Evolutionary conservation across 2,797 vertebrate species (phyloP).

Genomic region (Choloepus didactylus): DNA sequence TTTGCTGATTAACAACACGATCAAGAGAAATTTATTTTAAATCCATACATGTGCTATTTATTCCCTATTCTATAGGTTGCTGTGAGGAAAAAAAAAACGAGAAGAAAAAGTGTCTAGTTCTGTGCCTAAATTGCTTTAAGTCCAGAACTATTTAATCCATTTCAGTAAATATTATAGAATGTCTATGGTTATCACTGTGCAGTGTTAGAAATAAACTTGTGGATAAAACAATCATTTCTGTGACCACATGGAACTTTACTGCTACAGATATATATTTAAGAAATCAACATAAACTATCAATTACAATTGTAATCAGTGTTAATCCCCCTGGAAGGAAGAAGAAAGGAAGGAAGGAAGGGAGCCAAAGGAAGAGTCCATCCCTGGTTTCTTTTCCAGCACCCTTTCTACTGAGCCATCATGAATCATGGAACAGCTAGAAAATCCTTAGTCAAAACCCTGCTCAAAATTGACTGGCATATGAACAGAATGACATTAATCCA

Average conservation of each 20-base stretch:
- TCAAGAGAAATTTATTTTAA: neutral
- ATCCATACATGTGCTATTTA: neutral
- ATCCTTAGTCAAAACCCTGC: neutral
- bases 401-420: neutral
- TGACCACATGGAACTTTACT: neutral
- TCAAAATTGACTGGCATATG: neutral
- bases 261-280: neutral
- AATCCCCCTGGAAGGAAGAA: neutral
- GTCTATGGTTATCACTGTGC: neutral
- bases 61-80: neutral
- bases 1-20: neutral
- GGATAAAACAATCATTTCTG: neutral
- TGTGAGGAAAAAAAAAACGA: neutral
- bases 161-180: neutral
- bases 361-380: neutral
- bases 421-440: neutral
- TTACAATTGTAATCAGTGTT: neutral
- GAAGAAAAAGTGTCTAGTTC: neutral
- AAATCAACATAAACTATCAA: neutral
- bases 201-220: neutral
- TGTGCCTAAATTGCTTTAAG: neutral
- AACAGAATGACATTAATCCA: conserved; percentile 24
- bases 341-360: neutral
- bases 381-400: neutral
- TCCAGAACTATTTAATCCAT: neutral